A percentile compares a stretch with the other conserved stretches of the same genome.
phyloP scores from a whole-genome alignment of 2,888 invertebrate genomes.

The Pediacus dermestoides region DNA sequence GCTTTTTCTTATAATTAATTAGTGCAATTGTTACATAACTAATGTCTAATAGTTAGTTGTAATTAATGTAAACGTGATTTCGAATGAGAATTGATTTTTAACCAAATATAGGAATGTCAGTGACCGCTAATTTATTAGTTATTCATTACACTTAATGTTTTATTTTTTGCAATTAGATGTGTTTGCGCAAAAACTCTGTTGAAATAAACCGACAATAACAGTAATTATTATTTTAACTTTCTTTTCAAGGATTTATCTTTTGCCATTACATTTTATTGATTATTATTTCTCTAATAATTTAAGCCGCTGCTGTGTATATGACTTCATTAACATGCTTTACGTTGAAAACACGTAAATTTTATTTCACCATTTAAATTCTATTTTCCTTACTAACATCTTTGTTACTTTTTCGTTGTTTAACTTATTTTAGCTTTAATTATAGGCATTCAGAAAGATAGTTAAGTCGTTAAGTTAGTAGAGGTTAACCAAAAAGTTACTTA shows the following conservation, averaged over 20 bases:
- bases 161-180: constrained; percentile 19
- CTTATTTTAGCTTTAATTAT: too few species aligned
- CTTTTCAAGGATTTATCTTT: constrained; percentile 13
- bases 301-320: too few species aligned
- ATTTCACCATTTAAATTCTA: too few species aligned
- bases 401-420: too few species aligned
- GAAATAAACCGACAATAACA: constrained; percentile 14
- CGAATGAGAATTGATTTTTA: constrained; percentile 35
- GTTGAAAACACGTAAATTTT: too few species aligned
- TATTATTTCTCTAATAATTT: too few species aligned
- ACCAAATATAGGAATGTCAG: constrained; percentile 29
- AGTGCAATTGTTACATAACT: constrained; percentile 5
- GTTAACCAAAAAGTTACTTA: too few species aligned
- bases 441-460: too few species aligned
- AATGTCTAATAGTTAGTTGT: constrained; percentile 12
- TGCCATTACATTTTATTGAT: constrained; percentile 19
- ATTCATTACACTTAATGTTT: constrained; percentile 27
- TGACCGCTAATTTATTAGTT: constrained; percentile 32
- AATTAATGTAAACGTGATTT: constrained; percentile 37
- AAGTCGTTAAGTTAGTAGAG: too few species aligned
- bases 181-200: constrained; percentile 22
- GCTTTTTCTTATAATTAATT: constrained; percentile 9
- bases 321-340: too few species aligned
- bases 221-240: constrained; percentile 8
- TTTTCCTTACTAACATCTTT: too few species aligned